Evolutionary conservation across 1,140 invertebrate genomes (phyloP), one percentile per base, ranked within the genome.

Genomic region (Listronotus oregonensis): DNA sequence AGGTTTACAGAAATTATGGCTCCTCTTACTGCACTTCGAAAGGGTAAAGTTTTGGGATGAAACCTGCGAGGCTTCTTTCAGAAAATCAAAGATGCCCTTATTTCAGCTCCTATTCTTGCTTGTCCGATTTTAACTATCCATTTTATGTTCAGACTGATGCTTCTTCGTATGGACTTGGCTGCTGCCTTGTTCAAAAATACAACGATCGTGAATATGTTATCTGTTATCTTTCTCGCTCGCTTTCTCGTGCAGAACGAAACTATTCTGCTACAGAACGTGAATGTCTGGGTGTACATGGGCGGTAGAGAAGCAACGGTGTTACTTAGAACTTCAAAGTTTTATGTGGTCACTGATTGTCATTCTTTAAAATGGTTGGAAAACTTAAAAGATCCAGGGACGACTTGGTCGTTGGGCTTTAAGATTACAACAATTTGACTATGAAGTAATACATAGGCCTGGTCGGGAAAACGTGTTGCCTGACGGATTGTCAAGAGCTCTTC

Each of bases 251-350:
- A 55, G 3, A 87, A 71, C 62, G 60, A 43, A 81, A 82, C 27
- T 85, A 82, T 61, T 66, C 64, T 6, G 71, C 72, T 6, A 81
- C 79, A 3, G 82, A 85, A 70, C 67, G 73, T 50, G 82, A 85
- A 75, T 79, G 77, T 56, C 66, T 84, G 18, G 80, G 80, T n/a
- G 74, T 84, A n/a, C 44, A 2, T 75, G 71, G 66, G 75, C 75
- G 5, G 66, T 84, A 1, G n/a, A 81, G 56, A 77, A 81, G 46
- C 79, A n/a, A 54, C 43, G 73, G 27, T 64, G 57, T 37, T 85
- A 79, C 70, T 46, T 84, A 2, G 74, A 79, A 54, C 76, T 8
- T 73, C 61, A 7, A 61, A 76, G 14, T 83, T 86, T n/a, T 57
- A 75, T 5, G 74, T 84, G 1, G 65, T 79, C 14, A 84, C 82